A percentile compares a stretch with the other conserved stretches of the same genome.
phyloP scores from a whole-genome alignment of 2,113 vertebrate species.

The Dasyprocta punctata region DNA sequence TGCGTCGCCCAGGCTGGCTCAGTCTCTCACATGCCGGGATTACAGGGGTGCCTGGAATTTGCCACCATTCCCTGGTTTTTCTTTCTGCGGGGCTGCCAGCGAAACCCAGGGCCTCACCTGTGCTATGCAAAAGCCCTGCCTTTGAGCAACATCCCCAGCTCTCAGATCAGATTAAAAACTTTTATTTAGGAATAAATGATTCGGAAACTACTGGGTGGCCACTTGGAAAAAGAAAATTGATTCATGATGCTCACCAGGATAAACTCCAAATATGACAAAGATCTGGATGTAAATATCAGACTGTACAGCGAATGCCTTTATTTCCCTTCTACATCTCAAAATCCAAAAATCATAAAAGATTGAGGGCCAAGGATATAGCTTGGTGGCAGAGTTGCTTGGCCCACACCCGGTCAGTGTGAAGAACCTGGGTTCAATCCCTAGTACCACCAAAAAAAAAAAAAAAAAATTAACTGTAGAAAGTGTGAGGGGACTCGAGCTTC shows the following conservation, averaged over 20 bases:
- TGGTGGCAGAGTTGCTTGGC: not conserved
- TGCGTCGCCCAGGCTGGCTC: too few relatives aligned
- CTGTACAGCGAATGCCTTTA: not conserved
- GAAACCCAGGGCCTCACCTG: not conserved
- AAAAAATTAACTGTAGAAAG: not conserved
- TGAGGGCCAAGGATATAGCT: not conserved
- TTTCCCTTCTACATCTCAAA: not conserved
- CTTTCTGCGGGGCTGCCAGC: too few relatives aligned
- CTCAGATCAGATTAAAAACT: not conserved
- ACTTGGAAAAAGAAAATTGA: not conserved
- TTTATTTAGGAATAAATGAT: not conserved
- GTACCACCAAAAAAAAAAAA: not conserved
- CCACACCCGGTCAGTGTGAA: not conserved
- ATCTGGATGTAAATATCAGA: not conserved
- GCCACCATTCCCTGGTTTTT: too few relatives aligned
- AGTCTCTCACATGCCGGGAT: too few relatives aligned
- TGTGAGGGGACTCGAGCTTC: not conserved
- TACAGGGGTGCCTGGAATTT: too few relatives aligned
- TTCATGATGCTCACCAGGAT: not conserved
- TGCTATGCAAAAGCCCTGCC: not conserved
- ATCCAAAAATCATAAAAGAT: not conserved
- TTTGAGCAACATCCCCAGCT: not conserved
- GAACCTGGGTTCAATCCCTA: not conserved
- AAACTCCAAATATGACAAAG: constrained; percentile 6
- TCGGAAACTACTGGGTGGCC: not conserved